Base-by-base conservation (phyloP, 2,888 invertebrate species). In the Lasius platythorax region DNA sequence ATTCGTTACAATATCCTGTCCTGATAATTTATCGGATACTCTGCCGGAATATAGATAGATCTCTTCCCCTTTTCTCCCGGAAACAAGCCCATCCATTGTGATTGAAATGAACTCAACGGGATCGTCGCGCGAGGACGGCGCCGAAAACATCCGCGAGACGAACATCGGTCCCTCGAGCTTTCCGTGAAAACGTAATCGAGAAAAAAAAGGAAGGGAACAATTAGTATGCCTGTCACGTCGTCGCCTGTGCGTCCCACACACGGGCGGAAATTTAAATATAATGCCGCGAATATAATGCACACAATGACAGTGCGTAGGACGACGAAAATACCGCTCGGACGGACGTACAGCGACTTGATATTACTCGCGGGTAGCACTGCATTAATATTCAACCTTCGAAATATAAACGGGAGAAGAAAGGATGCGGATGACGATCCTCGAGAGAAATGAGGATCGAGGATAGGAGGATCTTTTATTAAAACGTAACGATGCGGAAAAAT, bases 211-310 rank as follows among this genome's bases (percentile, higher is more conserved):
- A 6, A 37, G 61, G 53, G 73, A 73, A 85, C 85, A 91, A 90
- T 92, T 92, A 91, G 88, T 89, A 88, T 91, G 87, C 89, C 67
- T 50, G 73, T 85, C 84, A 78, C 86, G 75, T 89, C 78, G 87
- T 70, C 58, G n/a, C 28, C 12, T 66, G 12, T 33, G 46, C 68
- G 30, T 68, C 74, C 64, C 68, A 85, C 85, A 50, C 78, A 64
- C 46, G 40, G 84, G 88, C 88, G 76, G 79, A 88, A 87, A 92
- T 92, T 92, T 92, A 91, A 92, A 92, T 92, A 92, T 92, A 91
- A 90, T 90, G 83, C 88, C 82, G 11, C 73, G 88, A 79, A 50
- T 50, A 50, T 50, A 50, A 50, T 6, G n/a, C n/a, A 53, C n/a
- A 91, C 90, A 92, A 90, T 91, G 89, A 87, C 76, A 79, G 84